phyloP scores from a whole-genome alignment of 2,888 invertebrate species.

The Agriopis aurantiaria region DNA sequence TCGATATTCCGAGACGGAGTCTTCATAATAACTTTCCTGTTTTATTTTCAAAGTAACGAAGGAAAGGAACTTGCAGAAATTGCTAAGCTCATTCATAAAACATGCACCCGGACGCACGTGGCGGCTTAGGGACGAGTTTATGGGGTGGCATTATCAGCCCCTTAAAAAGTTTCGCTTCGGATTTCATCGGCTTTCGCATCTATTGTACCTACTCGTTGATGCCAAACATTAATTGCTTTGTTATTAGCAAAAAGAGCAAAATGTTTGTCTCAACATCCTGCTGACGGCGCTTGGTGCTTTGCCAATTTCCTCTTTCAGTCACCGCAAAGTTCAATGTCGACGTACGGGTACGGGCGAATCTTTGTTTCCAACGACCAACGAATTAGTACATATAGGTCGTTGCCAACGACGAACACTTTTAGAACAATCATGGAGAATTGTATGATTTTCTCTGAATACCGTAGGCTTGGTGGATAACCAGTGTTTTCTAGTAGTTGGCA shows the following conservation, averaged over 20 bases:
- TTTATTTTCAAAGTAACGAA: constrained; percentile 63
- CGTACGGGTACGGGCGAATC: constrained; percentile 37
- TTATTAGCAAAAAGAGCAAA: constrained; percentile 26
- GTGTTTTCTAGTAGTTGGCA: constrained; percentile 59
- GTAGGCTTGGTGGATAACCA: constrained; percentile 47
- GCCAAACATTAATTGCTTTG: constrained; percentile 40
- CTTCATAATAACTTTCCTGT: constrained; percentile 60
- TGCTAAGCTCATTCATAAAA: constrained; percentile 75
- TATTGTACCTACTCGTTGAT: constrained; percentile 30
- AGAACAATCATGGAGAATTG: constrained; percentile 40
- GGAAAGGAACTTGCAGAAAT: constrained; percentile 66
- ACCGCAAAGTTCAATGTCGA: constrained; percentile 77
- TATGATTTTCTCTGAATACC: constrained; percentile 42
- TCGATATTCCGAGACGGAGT: constrained; percentile 58
- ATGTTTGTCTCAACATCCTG: constrained; percentile 47
- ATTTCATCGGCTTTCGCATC: constrained; percentile 30
- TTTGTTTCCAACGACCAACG: constrained; percentile 39
- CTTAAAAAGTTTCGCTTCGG: constrained; percentile 51
- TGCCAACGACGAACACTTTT: constrained; percentile 29
- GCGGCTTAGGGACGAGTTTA: constrained; percentile 51
- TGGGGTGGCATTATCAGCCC: constrained; percentile 56
- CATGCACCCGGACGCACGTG: constrained; percentile 71
- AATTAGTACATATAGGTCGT: no score
- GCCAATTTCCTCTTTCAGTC: constrained; percentile 72
- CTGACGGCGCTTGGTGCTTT: constrained; percentile 67